These are phyloP conservation scores for Keiferia lycopersicella DNA, from an alignment of 2,888 invertebrate genomes.

Conservation along the genomic window DNA sequence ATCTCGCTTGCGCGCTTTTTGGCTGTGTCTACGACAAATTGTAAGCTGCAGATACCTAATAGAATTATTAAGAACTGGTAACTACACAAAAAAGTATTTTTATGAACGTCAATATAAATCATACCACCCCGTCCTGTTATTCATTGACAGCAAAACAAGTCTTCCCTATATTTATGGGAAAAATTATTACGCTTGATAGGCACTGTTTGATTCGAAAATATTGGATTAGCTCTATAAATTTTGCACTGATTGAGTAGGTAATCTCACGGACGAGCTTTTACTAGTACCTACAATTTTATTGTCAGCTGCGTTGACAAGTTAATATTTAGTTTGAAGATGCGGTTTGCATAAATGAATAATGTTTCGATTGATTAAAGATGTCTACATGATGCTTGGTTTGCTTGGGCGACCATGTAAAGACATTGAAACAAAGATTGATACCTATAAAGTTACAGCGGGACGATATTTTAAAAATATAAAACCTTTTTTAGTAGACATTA, in stretches of 20 bases:
- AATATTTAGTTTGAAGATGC: conserved; percentile 9
- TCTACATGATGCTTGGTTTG: too few species aligned
- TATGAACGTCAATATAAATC: too few species aligned
- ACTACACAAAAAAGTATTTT: too few species aligned
- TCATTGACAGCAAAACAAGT: conserved; percentile 47
- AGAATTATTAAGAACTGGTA: too few species aligned
- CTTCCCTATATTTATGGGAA: conserved; percentile 27
- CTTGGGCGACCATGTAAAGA: too few species aligned
- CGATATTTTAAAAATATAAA: too few species aligned
- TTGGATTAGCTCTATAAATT: conserved; percentile 9
- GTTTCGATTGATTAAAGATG: background rate
- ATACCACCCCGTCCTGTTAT: conserved; percentile 34
- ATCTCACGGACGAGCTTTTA: background rate
- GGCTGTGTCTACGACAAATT: too few species aligned
- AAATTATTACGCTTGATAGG: conserved; percentile 31
- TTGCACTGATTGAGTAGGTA: conserved; percentile 20
- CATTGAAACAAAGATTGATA: too few species aligned
- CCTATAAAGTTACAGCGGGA: too few species aligned
- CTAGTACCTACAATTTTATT: background rate
- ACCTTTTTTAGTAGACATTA: too few species aligned
- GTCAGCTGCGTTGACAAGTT: conserved; percentile 9
- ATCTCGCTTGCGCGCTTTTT: too few species aligned
- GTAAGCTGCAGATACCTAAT: too few species aligned
- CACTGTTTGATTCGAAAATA: conserved; percentile 18
- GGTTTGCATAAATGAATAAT: background rate